Base-by-base conservation (phyloP, 37 sponge, comb jelly and placozoan species). In the Oscarella lobularis region DNA sequence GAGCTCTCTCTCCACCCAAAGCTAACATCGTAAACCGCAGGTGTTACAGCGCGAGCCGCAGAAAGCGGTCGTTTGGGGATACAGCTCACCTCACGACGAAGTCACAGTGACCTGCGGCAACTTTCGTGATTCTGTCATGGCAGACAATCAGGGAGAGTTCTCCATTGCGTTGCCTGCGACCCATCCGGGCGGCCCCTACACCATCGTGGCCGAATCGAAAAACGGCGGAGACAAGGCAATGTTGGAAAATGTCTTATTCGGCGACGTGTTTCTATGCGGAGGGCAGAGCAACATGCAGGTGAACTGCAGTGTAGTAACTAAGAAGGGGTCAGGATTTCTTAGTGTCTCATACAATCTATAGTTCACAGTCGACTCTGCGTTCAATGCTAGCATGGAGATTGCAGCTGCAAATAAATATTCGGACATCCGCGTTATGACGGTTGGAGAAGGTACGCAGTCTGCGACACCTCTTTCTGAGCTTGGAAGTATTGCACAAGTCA, bases 211-310 rank as follows among this genome's bases (percentile, higher is more conserved):
- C 36, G 40, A 39, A 0, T 79, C 80, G 31, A 27, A 70, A 36
- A 72, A 65, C 31, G 29, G 74, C 34, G 80, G 77, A 36, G 74
- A 2, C 31, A 39, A n/a, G 71, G n/a, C 41, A 38, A 40, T 41
- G 32, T 40, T 87, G 66, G 66, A 31, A 3, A 83, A 87, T 79
- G 87, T 87, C 40, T 73, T 87, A 33, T 87, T 87, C 80, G 87
- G 87, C 36, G 87, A 87, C 60, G 87, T 87, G 72, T 87, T 73
- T 72, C 32, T 87, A 1, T 87, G 87, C 83, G 76, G 87, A 80
- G 87, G 87, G 33, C 88, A 87, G 79, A 87, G 88, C 66, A 87
- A 87, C 88, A 87, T 87, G 88, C 71, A 72, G 69, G 75, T 87
- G 20, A 48, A 20, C 60, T n/a, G n/a, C n/a, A n/a, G n/a, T n/a